These are phyloP conservation scores for Dolichopus griseipennis DNA, from an alignment of 2,888 invertebrate genomes.

Conservation along the genomic window DNA sequence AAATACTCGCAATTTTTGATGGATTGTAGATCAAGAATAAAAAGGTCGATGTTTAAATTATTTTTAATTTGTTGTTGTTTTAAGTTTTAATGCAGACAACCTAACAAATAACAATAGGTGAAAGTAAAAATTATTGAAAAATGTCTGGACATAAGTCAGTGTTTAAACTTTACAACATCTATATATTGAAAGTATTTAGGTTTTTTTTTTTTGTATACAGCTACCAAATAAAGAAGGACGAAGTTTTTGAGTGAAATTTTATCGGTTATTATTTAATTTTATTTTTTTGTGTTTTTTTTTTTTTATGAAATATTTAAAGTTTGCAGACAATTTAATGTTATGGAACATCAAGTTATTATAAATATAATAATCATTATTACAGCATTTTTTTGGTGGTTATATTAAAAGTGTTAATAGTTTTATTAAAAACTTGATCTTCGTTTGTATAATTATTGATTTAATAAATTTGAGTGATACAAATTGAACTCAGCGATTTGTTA, in stretches of 20 bases:
- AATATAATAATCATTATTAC: not conserved
- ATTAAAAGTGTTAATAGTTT: not conserved
- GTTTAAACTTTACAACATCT: too few relatives aligned
- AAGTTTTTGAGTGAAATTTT: not conserved
- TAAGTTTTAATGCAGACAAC: not conserved
- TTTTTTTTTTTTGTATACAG: too few relatives aligned
- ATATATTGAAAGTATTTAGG: too few relatives aligned
- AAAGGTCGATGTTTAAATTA: not conserved
- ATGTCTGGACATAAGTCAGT: too few relatives aligned
- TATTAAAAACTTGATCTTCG: too few relatives aligned
- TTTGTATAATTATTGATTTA: too few relatives aligned
- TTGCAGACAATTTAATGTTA: slow-evolving; percentile 1
- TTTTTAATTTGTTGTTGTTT: not conserved
- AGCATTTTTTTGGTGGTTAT: not conserved
- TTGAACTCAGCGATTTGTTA: too few relatives aligned
- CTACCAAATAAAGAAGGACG: not conserved
- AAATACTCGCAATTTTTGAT: not conserved
- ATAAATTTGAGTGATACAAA: too few relatives aligned
- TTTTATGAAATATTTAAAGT: not conserved
- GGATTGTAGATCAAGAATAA: not conserved
- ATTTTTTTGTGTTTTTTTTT: not conserved
- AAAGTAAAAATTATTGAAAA: not conserved
- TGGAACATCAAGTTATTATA: not conserved
- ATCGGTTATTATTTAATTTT: slow-evolving; percentile 1
- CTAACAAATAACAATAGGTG: not conserved